Evolutionary conservation across 1,140 invertebrate species (phyloP), one percentile per base, ranked within the genome.

Genomic region (Megathymus violae): DNA sequence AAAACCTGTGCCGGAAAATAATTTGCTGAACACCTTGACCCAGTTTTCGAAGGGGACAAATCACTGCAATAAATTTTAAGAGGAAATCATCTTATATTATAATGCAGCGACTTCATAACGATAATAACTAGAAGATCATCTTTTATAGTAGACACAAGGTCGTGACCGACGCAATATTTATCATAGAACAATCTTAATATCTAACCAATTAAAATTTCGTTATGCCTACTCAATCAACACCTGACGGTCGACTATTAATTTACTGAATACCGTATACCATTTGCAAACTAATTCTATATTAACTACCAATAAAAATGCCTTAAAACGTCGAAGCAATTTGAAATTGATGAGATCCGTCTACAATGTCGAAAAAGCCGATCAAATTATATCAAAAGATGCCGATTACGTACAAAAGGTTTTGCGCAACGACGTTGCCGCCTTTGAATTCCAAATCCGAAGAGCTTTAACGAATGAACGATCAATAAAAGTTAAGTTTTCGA

Each of bases 11-110:
- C 71, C 64, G 62, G 64, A 64, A 76, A 82, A 82, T 81, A 83
- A 84, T 83, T 82, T 80, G 74, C 73, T 74, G 67, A 67, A 68
- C 75, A 86, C 83, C 81, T 84, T 84, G 83, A 86, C 81, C 81
- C 52, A 79, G 40, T 82, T 82, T 63, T 54, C 51, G 27, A 25
- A 52, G 17, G 11, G 9, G 40, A 34, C 13, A 50, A 54, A 56
- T 36, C 56, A 34, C 51, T 61, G 59, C 67, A 51, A 62, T 54
- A 69, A 66, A 77, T 74, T 52, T 38, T 3, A 4, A 19, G 48
- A 51, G 48, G 19, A 51, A 51, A 16, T 51, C 16, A 51, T 22
- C 48, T 34, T 38, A 38, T 51, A 34, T 22, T 7, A n/a, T 38
- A 51, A 38, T 38, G 13, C 25, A 19, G 3, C 17, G 48, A 11